A percentile compares a stretch with the other conserved stretches of the same genome.
These are phyloP conservation scores for Brienomyrus longianalis DNA, from an alignment of 2,113 vertebrate species.

Conservation along the genomic window DNA sequence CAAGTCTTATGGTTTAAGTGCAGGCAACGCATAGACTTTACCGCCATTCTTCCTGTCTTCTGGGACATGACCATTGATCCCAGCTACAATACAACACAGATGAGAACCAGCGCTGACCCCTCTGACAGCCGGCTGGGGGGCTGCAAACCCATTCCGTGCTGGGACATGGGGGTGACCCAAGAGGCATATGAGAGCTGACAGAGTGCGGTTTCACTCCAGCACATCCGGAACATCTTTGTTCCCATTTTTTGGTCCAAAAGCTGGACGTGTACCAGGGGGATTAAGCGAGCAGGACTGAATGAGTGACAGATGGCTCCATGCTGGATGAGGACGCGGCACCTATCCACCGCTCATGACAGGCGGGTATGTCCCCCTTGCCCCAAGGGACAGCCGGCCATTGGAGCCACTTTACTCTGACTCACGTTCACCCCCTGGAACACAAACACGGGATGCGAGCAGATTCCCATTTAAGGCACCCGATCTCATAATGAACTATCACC, in stretches of 20 bases:
- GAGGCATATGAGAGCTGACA: slow-evolving; percentile 28
- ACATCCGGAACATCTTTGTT: slow-evolving; percentile 37
- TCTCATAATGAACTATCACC: not conserved
- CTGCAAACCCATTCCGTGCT: not conserved
- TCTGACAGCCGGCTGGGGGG: slow-evolving; percentile 33
- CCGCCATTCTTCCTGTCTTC: not conserved
- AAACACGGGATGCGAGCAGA: not conserved
- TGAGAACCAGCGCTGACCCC: not conserved
- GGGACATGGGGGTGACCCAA: slow-evolving; percentile 22
- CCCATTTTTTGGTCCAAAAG: not conserved
- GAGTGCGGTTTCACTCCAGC: slow-evolving; percentile 23
- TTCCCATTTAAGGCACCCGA: not conserved
- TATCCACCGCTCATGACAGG: not conserved
- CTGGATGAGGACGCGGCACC: not conserved
- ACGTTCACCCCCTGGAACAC: not conserved
- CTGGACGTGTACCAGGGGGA: slow-evolving; percentile 23
- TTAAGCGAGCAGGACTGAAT: not conserved
- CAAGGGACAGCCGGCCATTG: not conserved
- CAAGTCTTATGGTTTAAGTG: slow-evolving; percentile 1
- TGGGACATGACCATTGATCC: not conserved
- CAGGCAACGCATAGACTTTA: not conserved
- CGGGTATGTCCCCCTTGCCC: not conserved
- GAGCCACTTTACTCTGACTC: not conserved
- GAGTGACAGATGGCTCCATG: not conserved
- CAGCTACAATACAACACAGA: not conserved